phyloP scores from a whole-genome alignment of 53 echinoderm and acorn worm genomes.

The Stichopus horrens region DNA sequence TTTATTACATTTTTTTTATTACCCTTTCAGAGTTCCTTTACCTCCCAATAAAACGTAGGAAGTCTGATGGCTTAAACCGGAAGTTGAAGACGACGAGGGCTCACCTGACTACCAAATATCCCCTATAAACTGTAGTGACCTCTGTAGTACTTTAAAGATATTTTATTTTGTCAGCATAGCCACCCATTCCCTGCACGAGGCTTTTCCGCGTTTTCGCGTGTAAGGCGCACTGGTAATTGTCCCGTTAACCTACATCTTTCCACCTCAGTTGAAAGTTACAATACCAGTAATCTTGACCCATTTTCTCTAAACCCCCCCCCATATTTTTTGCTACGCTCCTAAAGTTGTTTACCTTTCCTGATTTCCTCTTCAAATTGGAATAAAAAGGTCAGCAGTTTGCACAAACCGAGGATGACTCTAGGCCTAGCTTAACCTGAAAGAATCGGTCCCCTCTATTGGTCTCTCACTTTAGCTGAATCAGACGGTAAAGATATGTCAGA shows the following conservation, averaged over 20 bases:
- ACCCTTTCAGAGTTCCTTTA: neutral
- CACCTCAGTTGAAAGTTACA: neutral
- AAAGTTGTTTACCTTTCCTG: conserved; percentile 19
- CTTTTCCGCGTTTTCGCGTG: neutral
- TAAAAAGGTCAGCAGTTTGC: conserved; percentile 1
- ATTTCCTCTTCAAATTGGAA: conserved; percentile 36
- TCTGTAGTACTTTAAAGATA: conserved; percentile 12
- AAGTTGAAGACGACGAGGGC: neutral
- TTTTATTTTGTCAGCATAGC: neutral
- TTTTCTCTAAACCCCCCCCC: conserved; percentile 1
- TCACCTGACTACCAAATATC: neutral
- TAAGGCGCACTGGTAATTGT: neutral
- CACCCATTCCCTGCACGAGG: neutral
- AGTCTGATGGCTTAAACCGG: neutral
- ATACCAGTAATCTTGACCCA: conserved; percentile 19
- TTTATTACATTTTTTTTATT: neutral
- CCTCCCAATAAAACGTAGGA: neutral
- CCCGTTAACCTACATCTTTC: conserved; percentile 33
- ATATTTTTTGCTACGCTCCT: neutral
- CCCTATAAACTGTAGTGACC: conserved; percentile 20
- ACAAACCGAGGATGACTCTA: conserved; percentile 10
- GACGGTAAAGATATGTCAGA: neutral
- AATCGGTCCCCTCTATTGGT: neutral
- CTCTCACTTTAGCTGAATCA: neutral
- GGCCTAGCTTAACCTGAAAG: conserved; percentile 41